phyloP scores from a whole-genome alignment of 2,113 vertebrate species.

The Megalops atlanticus region DNA sequence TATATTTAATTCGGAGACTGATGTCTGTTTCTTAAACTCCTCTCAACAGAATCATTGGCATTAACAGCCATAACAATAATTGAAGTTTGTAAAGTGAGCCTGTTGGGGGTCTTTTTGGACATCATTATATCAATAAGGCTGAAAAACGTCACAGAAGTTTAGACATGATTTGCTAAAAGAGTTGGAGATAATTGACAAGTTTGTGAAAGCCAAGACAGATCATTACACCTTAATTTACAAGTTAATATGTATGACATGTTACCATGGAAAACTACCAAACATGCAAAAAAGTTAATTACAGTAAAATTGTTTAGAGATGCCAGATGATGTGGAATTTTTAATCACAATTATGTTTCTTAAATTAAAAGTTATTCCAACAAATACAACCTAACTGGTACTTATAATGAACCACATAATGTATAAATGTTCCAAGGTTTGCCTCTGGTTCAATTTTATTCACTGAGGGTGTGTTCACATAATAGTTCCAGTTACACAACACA shows the following conservation, averaged over 20 bases:
- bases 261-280: neutral
- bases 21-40: constrained; percentile 39
- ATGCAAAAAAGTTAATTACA: constrained; percentile 5
- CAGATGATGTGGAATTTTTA: neutral
- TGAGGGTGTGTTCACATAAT: neutral
- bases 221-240: constrained; percentile 18
- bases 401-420: neutral
- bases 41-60: constrained; percentile 17
- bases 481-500: neutral
- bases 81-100: constrained; percentile 8
- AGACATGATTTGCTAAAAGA: neutral
- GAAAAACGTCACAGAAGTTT: constrained; percentile 1
- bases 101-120: constrained; percentile 2
- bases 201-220: constrained; percentile 4
- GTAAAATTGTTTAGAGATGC: neutral
- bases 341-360: neutral
- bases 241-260: neutral
- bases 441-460: neutral
- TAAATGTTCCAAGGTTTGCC: neutral
- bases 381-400: neutral
- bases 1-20: constrained; percentile 37
- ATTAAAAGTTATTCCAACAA: neutral
- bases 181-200: constrained; percentile 13
- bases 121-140: neutral
- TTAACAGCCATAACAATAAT: constrained; percentile 17